Evolutionary conservation across 2,888 invertebrate genomes (phyloP).

Genomic region (Diaprepes abbreviatus): DNA sequence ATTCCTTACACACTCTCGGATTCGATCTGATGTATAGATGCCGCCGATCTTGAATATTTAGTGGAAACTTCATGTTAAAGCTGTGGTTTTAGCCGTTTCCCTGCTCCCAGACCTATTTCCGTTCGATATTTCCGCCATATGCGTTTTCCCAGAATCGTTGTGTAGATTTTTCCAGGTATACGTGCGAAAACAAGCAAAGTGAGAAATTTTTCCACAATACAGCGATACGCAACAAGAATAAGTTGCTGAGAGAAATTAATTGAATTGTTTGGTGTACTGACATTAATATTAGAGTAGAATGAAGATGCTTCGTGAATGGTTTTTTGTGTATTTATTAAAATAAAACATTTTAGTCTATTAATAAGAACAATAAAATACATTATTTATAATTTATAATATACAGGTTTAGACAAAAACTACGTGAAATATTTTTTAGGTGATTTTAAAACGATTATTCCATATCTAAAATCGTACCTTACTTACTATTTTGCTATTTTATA

Average conservation of each 20-base stretch:
- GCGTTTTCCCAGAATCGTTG: constrained; percentile 49
- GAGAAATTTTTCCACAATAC: constrained; percentile 34
- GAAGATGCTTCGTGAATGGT: too few species aligned
- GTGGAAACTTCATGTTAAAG: constrained; percentile 51
- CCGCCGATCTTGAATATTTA: constrained; percentile 51
- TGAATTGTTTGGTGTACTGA: constrained; percentile 11
- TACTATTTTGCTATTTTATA: too few species aligned
- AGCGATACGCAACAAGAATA: constrained; percentile 15
- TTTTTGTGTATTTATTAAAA: background rate
- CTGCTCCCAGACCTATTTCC: constrained; percentile 43
- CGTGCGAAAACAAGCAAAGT: constrained; percentile 47
- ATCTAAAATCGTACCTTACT: too few species aligned
- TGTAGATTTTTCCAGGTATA: constrained; percentile 50
- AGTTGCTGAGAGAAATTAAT: constrained; percentile 25
- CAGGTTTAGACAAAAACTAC: background rate
- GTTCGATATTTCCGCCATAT: constrained; percentile 50
- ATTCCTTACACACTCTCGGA: constrained; percentile 47
- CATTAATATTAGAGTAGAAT: background rate
- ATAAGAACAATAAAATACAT: too few species aligned
- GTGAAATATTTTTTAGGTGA: too few species aligned
- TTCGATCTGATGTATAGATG: constrained; percentile 52
- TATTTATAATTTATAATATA: too few species aligned
- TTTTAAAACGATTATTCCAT: too few species aligned
- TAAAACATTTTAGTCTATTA: background rate
- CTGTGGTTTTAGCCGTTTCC: constrained; percentile 50